Evolutionary conservation across 2,888 invertebrate species (phyloP).

Genomic region (Helicoverpa assulta): DNA sequence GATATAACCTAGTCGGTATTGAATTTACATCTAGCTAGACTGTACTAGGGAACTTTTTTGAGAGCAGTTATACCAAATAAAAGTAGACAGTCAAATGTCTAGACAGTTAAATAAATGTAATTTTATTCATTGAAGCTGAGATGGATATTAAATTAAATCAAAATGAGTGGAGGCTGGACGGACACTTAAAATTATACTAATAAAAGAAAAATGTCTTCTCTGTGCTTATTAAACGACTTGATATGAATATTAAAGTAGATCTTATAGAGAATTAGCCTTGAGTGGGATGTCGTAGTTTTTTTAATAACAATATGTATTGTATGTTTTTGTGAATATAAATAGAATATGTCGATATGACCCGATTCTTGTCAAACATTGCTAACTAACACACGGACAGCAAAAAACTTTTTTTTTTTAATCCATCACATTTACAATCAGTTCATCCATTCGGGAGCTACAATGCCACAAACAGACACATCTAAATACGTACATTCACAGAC

Average conservation of each 20-base stretch:
- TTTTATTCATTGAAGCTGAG: constrained; percentile 15
- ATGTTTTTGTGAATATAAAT: not conserved
- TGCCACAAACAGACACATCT: too few species aligned
- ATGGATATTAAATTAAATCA: constrained; percentile 27
- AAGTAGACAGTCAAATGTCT: constrained; percentile 33
- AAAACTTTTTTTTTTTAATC: too few species aligned
- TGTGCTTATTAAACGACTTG: constrained; percentile 9
- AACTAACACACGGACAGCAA: too few species aligned
- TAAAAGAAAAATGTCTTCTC: constrained; percentile 24
- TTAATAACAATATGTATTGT: not conserved
- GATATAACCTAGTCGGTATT: not conserved
- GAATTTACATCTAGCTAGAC: constrained; percentile 28
- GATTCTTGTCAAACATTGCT: too few species aligned
- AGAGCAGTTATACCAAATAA: constrained; percentile 15
- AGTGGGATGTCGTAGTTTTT: not conserved
- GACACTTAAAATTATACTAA: not conserved
- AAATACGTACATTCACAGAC: too few species aligned
- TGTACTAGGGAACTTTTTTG: constrained; percentile 9
- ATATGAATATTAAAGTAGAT: constrained; percentile 9
- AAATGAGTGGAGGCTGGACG: constrained; percentile 10
- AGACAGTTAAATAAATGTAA: constrained; percentile 31
- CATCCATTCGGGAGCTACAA: too few species aligned
- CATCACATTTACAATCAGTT: too few species aligned
- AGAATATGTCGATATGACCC: not conserved
- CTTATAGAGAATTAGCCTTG: not conserved